phyloP scores from a whole-genome alignment of 2,113 vertebrate species.

The Perca schrenkii region DNA sequence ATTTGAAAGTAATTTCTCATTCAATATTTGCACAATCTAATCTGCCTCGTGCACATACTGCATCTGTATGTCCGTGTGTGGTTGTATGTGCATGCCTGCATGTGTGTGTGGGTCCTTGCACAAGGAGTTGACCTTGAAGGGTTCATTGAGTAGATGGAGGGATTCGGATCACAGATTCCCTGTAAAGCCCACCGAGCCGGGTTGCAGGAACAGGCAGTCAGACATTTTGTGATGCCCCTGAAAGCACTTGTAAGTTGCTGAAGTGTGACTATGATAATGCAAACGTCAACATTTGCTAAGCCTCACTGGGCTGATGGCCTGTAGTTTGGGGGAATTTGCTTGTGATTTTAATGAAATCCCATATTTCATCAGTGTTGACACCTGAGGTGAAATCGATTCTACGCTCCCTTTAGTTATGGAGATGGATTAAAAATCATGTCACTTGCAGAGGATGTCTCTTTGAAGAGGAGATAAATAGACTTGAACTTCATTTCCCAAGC shows the following conservation, averaged over 20 bases:
- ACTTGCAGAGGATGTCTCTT: slow-evolving; percentile 8
- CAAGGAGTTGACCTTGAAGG: slow-evolving; percentile 58
- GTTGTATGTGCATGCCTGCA: not conserved
- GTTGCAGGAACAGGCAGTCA: slow-evolving; percentile 56
- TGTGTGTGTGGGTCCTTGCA: not conserved
- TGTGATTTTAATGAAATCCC: slow-evolving; percentile 50
- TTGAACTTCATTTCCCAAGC: slow-evolving; percentile 23
- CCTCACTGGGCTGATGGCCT: slow-evolving; percentile 38
- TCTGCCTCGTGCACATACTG: not conserved
- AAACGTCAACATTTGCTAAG: slow-evolving; percentile 57
- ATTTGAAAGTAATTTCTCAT: not conserved
- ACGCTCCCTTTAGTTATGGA: slow-evolving; percentile 6
- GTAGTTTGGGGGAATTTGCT: slow-evolving; percentile 41
- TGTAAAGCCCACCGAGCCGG: slow-evolving; percentile 62
- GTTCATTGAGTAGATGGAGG: slow-evolving; percentile 56
- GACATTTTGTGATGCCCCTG: slow-evolving; percentile 57
- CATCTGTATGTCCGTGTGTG: not conserved
- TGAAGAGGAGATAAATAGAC: slow-evolving; percentile 24
- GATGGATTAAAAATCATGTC: slow-evolving; percentile 7
- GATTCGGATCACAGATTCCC: slow-evolving; percentile 61
- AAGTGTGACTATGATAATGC: slow-evolving; percentile 67
- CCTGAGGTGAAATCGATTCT: slow-evolving; percentile 47
- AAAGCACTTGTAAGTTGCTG: slow-evolving; percentile 38
- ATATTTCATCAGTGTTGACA: slow-evolving; percentile 46
- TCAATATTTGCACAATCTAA: slow-evolving; percentile 6